phyloP scores from a whole-genome alignment of 1,140 invertebrate species.

The Nasonia vitripennis region DNA sequence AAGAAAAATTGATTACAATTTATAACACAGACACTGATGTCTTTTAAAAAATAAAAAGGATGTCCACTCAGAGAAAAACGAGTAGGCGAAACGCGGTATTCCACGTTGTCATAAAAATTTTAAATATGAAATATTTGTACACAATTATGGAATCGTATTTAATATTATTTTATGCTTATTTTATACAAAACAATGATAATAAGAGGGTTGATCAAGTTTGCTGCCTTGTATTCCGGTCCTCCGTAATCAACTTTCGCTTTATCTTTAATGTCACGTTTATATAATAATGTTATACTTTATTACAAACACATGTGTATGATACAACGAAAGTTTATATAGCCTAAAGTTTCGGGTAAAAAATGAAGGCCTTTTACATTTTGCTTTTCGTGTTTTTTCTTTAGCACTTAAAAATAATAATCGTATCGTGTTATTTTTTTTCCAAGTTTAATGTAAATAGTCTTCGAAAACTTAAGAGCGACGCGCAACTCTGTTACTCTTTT shows the following conservation, averaged over 20 bases:
- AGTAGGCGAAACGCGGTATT: background rate
- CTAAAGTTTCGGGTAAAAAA: conserved; percentile 45
- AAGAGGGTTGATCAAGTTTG: conserved; percentile 18
- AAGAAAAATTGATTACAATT: conserved; percentile 35
- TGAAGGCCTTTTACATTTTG: conserved; percentile 43
- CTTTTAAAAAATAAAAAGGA: conserved; percentile 38
- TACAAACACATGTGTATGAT: conserved; percentile 40
- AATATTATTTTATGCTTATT: conserved; percentile 43
- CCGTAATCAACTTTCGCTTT: conserved; percentile 19
- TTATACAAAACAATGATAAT: conserved; percentile 35
- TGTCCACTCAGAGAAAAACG: conserved; percentile 31
- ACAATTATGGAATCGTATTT: conserved; percentile 47
- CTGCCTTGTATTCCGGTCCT: conserved; percentile 12
- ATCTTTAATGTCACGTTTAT: conserved; percentile 33
- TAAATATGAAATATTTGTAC: conserved; percentile 47
- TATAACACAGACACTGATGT: conserved; percentile 37
- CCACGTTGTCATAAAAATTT: conserved; percentile 38
- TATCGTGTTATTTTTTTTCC: background rate
- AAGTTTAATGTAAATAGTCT: conserved; percentile 7
- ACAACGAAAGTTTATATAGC: conserved; percentile 41
- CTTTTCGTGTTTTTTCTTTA: conserved; percentile 12
- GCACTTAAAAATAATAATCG: conserved; percentile 28
- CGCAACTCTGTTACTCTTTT: conserved; percentile 9
- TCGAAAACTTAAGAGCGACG: conserved; percentile 31
- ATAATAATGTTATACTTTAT: conserved; percentile 31